phyloP scores from a whole-genome alignment of 53 echinoderm and acorn worm species.

The Echinometra lucunter region DNA sequence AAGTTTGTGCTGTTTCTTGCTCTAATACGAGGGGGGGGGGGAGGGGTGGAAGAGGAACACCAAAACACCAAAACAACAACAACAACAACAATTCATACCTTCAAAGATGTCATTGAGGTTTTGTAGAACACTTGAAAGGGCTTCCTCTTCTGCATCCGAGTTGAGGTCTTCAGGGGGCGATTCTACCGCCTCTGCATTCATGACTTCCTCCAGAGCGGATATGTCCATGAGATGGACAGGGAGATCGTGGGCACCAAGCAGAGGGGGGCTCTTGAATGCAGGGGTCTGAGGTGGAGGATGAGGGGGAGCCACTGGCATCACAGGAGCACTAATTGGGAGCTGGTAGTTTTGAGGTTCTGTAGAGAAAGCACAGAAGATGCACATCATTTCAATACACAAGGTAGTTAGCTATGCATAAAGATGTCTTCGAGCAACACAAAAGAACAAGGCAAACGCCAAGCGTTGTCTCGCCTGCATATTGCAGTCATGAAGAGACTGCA shows the following conservation, averaged over 20 bases:
- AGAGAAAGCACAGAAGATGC: background rate
- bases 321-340: slow-evolving; percentile 59
- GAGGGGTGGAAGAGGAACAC: no score
- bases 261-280: slow-evolving; percentile 64
- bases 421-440: no score
- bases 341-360: slow-evolving; percentile 70
- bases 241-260: slow-evolving; percentile 76
- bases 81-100: slow-evolving; percentile 57
- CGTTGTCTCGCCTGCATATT: no score
- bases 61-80: no score
- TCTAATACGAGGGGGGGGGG: no score
- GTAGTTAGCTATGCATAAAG: no score
- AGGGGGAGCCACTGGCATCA: slow-evolving; percentile 32
- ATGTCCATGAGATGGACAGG: slow-evolving; percentile 71
- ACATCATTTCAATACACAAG: slow-evolving; percentile 1
- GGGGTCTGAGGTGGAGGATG: slow-evolving; percentile 52
- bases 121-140: slow-evolving; percentile 84
- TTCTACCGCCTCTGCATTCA: slow-evolving; percentile 76
- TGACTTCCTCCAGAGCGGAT: slow-evolving; percentile 85
- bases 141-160: slow-evolving; percentile 86
- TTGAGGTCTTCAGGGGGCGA: slow-evolving; percentile 71
- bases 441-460: no score
- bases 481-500: no score
- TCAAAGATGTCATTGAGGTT: slow-evolving; percentile 82
- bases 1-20: no score